Evolutionary conservation across 2,888 invertebrate genomes (phyloP).

Genomic region (Glomeris marginata): DNA sequence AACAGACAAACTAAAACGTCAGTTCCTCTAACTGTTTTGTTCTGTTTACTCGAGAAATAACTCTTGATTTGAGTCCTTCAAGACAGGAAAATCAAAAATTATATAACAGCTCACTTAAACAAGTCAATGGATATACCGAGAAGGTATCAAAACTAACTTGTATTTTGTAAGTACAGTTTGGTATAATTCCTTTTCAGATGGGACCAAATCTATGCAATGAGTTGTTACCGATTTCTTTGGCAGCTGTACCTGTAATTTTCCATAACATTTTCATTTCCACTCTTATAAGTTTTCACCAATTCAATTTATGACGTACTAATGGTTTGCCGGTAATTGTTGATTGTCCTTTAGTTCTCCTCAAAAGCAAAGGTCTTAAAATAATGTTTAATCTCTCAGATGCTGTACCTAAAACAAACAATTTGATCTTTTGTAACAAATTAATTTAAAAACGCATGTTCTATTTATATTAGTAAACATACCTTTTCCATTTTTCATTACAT

Average conservation of each 20-base stretch:
- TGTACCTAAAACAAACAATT: conserved; percentile 18
- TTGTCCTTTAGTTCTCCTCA: conserved; percentile 75
- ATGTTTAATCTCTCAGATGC: conserved; percentile 61
- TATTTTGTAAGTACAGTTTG: conserved; percentile 43
- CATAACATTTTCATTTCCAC: conserved; percentile 6
- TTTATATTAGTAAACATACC: conserved; percentile 27
- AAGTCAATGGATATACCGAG: too few relatives aligned
- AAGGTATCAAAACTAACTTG: conserved; percentile 23
- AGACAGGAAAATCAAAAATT: background rate
- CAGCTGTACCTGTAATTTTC: conserved; percentile 40
- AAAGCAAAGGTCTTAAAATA: conserved; percentile 65
- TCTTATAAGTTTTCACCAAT: too few relatives aligned
- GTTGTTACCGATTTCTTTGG: conserved; percentile 45
- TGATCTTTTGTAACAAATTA: background rate
- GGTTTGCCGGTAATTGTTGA: conserved; percentile 44
- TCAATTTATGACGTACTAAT: conserved; percentile 20
- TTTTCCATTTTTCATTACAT: conserved; percentile 75
- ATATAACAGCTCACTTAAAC: too few relatives aligned
- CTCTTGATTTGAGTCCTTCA: too few relatives aligned
- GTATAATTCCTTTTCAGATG: conserved; percentile 45
- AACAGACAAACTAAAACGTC: conserved; percentile 54
- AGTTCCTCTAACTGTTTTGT: background rate
- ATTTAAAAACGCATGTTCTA: too few relatives aligned
- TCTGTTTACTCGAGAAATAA: too few relatives aligned
- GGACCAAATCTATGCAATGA: conserved; percentile 23